Conservation (phyloP, 2,797 vertebrate species). For the Heteromormyrus szaboi region DNA sequence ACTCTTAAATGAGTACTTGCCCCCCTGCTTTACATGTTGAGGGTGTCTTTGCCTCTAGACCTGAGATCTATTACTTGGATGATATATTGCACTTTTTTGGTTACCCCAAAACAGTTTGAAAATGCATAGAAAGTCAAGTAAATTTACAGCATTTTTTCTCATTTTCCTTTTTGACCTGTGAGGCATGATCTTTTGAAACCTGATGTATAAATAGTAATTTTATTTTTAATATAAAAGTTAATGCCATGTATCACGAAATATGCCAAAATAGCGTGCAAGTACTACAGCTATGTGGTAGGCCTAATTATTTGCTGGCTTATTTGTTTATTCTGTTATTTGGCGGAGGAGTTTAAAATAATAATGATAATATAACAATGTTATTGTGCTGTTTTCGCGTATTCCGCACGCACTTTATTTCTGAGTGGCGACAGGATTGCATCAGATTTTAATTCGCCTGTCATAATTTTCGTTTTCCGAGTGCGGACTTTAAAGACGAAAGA, state of each 20-base stretch:
- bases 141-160: not conserved
- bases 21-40: not conserved
- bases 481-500: slow-evolving; percentile 25
- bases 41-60: not conserved
- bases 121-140: not conserved
- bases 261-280: not conserved
- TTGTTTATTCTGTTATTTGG: not conserved
- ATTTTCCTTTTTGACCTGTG: not conserved
- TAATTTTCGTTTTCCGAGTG: slow-evolving; percentile 26
- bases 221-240: not conserved
- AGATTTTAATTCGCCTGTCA: slow-evolving; percentile 4
- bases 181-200: not conserved
- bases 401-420: not conserved
- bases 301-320: not conserved
- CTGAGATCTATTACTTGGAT: not conserved
- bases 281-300: not conserved
- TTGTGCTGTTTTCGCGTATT: not conserved
- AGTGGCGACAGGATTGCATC: not conserved
- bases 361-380: not conserved
- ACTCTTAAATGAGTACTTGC: not conserved
- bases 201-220: not conserved
- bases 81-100: not conserved
- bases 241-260: not conserved
- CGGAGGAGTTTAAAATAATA: not conserved
- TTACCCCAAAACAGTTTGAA: not conserved